Conservation (phyloP, 2,888 invertebrate genomes). For the Luffia ferchaultella region DNA sequence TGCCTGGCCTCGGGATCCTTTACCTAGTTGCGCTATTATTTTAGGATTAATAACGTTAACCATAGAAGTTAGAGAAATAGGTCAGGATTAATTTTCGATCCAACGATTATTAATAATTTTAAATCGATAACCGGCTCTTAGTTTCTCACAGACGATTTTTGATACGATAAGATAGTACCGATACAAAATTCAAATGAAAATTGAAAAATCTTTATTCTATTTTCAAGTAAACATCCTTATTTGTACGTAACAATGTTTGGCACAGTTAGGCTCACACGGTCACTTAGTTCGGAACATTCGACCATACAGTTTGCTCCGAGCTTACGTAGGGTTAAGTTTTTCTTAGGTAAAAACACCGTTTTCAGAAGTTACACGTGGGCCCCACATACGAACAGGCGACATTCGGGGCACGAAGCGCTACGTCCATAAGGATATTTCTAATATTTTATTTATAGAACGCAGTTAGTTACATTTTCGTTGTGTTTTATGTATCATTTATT, state of each 20-base stretch:
- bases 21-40: slow-evolving; percentile 55
- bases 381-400: slow-evolving; percentile 18
- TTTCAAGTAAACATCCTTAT: slow-evolving; percentile 52
- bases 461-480: too few species aligned
- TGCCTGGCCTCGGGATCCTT: neutral
- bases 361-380: slow-evolving; percentile 45
- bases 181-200: slow-evolving; percentile 43
- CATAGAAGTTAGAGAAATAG: slow-evolving; percentile 64
- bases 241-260: slow-evolving; percentile 45
- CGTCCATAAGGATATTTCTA: neutral
- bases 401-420: slow-evolving; percentile 32
- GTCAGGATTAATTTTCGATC: slow-evolving; percentile 67
- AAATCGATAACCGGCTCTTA: slow-evolving; percentile 62
- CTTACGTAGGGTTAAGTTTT: slow-evolving; percentile 60
- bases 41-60: slow-evolving; percentile 63
- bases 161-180: slow-evolving; percentile 39
- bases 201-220: slow-evolving; percentile 46
- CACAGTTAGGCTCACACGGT: slow-evolving; percentile 38
- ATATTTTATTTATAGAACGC: too few species aligned
- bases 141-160: slow-evolving; percentile 53
- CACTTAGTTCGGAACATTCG: slow-evolving; percentile 15
- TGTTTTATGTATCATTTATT: too few species aligned
- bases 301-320: slow-evolving; percentile 21
- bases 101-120: slow-evolving; percentile 63
- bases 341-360: slow-evolving; percentile 56